These are phyloP conservation scores for Tragelaphus imberbis DNA, from an alignment of 2,113 vertebrate genomes.

Conservation along the genomic window DNA sequence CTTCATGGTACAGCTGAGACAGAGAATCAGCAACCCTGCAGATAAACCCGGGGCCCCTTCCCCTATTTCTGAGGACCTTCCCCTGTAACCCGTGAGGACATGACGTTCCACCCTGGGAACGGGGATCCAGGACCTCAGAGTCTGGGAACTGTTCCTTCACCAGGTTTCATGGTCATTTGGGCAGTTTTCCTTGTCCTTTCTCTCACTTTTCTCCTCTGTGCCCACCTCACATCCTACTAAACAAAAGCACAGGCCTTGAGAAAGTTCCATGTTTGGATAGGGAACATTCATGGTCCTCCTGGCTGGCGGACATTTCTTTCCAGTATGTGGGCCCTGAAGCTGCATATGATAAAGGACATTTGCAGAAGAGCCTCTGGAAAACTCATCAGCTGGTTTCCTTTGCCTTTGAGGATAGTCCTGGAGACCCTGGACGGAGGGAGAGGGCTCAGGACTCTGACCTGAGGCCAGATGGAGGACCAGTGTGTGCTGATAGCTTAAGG, in stretches of 20 bases:
- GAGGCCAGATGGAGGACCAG: neutral
- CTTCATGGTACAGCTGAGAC: neutral
- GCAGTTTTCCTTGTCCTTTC: neutral
- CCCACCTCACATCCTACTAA: neutral
- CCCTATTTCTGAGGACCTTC: neutral
- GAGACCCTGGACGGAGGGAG: neutral
- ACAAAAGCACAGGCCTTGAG: neutral
- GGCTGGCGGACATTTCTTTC: neutral
- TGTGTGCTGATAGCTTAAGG: neutral
- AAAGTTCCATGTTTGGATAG: neutral
- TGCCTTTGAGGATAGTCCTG: neutral
- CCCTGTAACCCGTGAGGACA: neutral
- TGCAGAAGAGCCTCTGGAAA: neutral
- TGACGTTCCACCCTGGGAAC: neutral
- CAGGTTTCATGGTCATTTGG: neutral
- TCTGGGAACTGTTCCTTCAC: too few relatives aligned
- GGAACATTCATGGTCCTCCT: neutral
- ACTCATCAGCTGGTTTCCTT: neutral
- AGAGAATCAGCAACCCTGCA: neutral
- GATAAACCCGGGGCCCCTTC: accelerated
- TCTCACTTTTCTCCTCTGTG: neutral
- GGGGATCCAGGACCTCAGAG: neutral
- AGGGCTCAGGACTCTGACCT: neutral
- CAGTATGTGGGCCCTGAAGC: neutral
- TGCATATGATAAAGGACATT: neutral